Conservation (phyloP, 2,797 vertebrate species). For the Darevskia mixta region DNA sequence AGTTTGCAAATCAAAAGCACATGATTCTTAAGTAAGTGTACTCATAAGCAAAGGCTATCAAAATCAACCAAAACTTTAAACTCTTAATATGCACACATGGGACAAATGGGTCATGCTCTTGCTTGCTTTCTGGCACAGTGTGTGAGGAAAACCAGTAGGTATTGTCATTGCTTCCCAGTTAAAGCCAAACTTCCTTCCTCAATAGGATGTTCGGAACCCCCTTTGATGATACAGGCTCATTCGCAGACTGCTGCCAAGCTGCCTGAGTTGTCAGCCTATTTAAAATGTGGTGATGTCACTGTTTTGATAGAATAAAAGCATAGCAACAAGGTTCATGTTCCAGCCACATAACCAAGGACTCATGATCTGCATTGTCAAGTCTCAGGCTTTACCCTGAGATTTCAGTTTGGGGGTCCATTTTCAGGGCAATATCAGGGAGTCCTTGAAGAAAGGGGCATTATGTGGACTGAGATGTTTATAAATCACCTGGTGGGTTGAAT, state of each 20-base stretch:
- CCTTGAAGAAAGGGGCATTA: too few relatives aligned
- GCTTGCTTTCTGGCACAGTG: background rate
- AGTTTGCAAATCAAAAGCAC: background rate
- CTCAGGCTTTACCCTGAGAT: background rate
- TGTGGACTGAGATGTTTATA: too few relatives aligned
- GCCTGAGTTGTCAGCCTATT: background rate
- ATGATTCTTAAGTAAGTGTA: background rate
- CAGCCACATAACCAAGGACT: background rate
- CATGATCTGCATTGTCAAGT: background rate
- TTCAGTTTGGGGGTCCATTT: background rate
- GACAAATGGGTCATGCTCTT: background rate
- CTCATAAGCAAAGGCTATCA: background rate
- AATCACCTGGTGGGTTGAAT: too few relatives aligned
- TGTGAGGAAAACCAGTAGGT: background rate
- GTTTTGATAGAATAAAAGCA: conserved; percentile 1
- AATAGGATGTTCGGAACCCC: conserved; percentile 8
- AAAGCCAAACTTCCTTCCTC: conserved; percentile 8
- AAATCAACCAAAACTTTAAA: accelerated
- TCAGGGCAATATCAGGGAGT: background rate
- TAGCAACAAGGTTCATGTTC: conserved; percentile 1
- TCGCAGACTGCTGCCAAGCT: conserved; percentile 18
- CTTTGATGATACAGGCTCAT: conserved; percentile 32
- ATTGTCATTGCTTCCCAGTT: background rate
- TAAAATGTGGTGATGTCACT: conserved; percentile 11
- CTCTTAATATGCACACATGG: accelerated